A percentile compares a stretch with the other conserved stretches of the same genome.
These are phyloP conservation scores for Anguilla obscura DNA, from an alignment of 2,797 vertebrate genomes.

Conservation along the genomic window DNA sequence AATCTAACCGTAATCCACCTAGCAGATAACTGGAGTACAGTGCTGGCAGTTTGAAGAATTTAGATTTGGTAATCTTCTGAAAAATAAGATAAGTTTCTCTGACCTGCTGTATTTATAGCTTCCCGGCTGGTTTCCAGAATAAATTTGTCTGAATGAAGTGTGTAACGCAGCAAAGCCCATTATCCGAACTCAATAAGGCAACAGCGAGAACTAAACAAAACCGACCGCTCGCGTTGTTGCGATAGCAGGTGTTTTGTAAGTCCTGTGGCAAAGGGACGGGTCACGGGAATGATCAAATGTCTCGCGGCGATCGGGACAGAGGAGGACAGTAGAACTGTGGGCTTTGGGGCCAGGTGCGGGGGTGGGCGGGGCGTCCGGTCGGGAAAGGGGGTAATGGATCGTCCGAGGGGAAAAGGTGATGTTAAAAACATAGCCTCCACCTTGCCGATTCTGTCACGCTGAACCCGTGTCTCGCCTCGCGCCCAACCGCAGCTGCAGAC, in stretches of 20 bases:
- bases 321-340: not conserved
- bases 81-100: not conserved
- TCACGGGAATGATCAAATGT: not conserved
- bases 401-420: not conserved
- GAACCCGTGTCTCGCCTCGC: slow-evolving; percentile 29
- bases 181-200: not conserved
- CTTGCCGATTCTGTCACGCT: not conserved
- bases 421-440: not conserved
- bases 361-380: not conserved
- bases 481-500: slow-evolving; percentile 66
- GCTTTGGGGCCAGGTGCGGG: not conserved
- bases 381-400: not conserved
- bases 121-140: slow-evolving; percentile 16
- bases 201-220: not conserved
- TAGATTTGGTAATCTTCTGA: not conserved
- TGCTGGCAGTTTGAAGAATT: not conserved
- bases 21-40: no score
- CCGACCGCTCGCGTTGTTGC: not conserved
- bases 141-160: not conserved
- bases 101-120: not conserved
- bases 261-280: not conserved
- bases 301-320: not conserved
- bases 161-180: not conserved
- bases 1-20: not conserved
- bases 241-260: not conserved